A percentile compares a stretch with the other conserved stretches of the same genome.
Evolutionary conservation across 2,888 invertebrate genomes (phyloP).

Genomic region (Dryocosmus kuriphilus): DNA sequence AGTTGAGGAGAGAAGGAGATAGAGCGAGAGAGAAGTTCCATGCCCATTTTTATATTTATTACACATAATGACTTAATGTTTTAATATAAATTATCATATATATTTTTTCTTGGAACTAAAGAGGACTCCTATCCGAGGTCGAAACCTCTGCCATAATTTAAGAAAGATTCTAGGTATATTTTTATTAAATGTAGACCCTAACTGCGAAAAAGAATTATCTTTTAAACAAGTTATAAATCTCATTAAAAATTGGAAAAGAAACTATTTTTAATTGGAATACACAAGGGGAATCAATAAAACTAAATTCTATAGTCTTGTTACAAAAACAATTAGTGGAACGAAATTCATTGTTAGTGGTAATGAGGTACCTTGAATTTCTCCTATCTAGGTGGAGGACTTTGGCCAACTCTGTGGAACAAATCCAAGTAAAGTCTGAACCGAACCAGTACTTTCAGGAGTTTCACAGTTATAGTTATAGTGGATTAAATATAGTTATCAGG

Average conservation of each 20-base stretch:
- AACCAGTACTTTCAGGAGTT: background rate
- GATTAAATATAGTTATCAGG: background rate
- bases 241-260: background rate
- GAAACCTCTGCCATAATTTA: too few relatives aligned
- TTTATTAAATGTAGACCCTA: too few relatives aligned
- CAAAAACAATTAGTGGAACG: background rate
- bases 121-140: too few relatives aligned
- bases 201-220: too few relatives aligned
- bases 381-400: slow-evolving; percentile 10
- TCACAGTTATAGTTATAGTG: background rate
- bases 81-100: too few relatives aligned
- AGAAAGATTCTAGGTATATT: too few relatives aligned
- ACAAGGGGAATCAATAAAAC: background rate
- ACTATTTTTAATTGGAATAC: background rate
- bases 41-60: too few relatives aligned
- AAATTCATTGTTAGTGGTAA: slow-evolving; percentile 4
- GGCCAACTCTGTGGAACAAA: slow-evolving; percentile 5
- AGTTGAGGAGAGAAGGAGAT: too few relatives aligned
- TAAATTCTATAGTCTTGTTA: background rate
- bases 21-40: too few relatives aligned
- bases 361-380: background rate
- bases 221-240: background rate
- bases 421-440: background rate
- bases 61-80: too few relatives aligned
- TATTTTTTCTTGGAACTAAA: too few relatives aligned